Evolutionary conservation across 2,113 vertebrate genomes (phyloP).

Genomic region (Rhizomys pruinosus): DNA sequence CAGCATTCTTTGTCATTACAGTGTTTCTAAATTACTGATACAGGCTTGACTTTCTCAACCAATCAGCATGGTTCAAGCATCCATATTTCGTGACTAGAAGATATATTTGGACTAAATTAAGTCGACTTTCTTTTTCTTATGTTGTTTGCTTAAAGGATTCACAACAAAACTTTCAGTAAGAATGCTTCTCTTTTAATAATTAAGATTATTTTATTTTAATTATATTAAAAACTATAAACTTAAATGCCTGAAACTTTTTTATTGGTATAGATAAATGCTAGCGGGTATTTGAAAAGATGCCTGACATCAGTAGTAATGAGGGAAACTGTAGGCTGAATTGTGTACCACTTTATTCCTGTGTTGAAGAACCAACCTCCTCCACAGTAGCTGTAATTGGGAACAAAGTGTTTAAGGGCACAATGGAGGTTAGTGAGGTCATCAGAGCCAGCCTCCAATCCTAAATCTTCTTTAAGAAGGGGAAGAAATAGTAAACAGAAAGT

Average conservation of each 20-base stretch:
- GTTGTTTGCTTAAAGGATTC: neutral
- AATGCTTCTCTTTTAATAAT: neutral
- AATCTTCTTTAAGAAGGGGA: neutral
- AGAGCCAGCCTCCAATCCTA: too few species aligned
- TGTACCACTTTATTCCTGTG: neutral
- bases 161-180: conserved; percentile 1
- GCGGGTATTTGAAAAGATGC: neutral
- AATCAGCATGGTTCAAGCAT: neutral
- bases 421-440: too few species aligned
- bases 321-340: neutral
- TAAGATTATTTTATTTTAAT: conserved; percentile 9
- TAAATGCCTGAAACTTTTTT: neutral
- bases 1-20: neutral
- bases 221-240: neutral
- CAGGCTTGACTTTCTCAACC: neutral
- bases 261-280: neutral
- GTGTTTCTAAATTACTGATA: neutral
- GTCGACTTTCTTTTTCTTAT: neutral
- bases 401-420: neutral
- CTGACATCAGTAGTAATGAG: neutral
- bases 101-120: neutral
- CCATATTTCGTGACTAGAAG: neutral
- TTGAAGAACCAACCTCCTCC: neutral
- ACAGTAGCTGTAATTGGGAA: neutral
- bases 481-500: too few species aligned